Evolutionary conservation across 2,888 invertebrate genomes (phyloP).

Genomic region (Cremastobaeus sp.): DNA sequence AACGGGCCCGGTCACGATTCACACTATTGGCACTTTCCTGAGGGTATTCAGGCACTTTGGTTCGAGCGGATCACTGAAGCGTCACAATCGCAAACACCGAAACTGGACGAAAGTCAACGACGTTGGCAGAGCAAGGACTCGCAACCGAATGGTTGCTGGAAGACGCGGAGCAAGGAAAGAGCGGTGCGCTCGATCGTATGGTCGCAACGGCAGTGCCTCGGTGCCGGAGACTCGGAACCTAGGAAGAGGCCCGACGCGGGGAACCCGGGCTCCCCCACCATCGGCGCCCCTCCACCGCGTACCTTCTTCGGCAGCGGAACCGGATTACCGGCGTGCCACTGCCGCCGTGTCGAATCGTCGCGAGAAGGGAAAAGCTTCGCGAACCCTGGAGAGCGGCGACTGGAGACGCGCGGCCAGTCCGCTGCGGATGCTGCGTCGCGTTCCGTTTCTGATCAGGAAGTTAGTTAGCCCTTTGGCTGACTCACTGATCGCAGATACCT

Average conservation of each 20-base stretch:
- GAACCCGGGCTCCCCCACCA: conserved; percentile 68
- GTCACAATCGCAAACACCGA: not conserved
- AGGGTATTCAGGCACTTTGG: too few relatives aligned
- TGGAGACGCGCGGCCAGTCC: conserved; percentile 27
- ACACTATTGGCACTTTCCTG: conserved; percentile 46
- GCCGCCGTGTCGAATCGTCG: conserved; percentile 56
- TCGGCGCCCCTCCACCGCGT: conserved; percentile 50
- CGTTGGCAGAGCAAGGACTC: not conserved
- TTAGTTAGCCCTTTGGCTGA: not conserved
- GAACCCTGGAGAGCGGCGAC: conserved; percentile 31
- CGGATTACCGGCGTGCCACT: conserved; percentile 64
- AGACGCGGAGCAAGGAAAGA: not conserved
- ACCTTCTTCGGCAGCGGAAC: conserved; percentile 64
- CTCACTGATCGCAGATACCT: not conserved
- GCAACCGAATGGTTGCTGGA: not conserved
- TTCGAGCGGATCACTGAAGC: not conserved
- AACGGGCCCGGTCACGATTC: conserved; percentile 46
- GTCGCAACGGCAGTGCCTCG: conserved; percentile 76
- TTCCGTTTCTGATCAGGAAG: conserved; percentile 13
- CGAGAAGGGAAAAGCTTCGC: conserved; percentile 48
- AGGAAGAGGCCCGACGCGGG: conserved; percentile 69
- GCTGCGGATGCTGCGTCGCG: conserved; percentile 33
- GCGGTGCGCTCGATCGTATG: conserved; percentile 67
- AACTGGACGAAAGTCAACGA: not conserved
- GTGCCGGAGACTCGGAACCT: conserved; percentile 63